Evolutionary conservation across 2,797 vertebrate genomes (phyloP), one percentile per base, ranked within the genome.

Genomic region (Rhabdophis nuchalis): DNA sequence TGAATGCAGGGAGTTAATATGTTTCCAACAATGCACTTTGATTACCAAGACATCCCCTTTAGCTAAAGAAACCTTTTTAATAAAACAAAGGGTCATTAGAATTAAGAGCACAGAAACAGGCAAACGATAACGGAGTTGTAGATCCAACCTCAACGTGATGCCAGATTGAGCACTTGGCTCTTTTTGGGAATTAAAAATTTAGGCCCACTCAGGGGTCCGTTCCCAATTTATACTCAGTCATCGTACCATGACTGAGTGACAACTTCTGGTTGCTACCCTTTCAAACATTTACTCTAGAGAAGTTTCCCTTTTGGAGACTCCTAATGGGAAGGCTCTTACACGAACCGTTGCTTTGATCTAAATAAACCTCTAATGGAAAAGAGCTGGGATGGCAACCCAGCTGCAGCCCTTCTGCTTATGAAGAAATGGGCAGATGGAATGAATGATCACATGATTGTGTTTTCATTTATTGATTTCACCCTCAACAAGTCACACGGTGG

Each of bases 21-120:
- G 54, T 85, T 90, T 88, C 50, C 52, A 46, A 85, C 32, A 53
- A 61, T 57, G n/a, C 82, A 57, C 64, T 93, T 88, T 54, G 86
- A 85, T 90, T 68, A 53, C 41, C 61, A 88, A 93, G 68, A 46
- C 56, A 64, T 88, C 46, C 86, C 89, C 54, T 85, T 57, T 93
- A 91, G 89, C 68, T 82, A 93, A 88, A 89, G 46, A 87, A 87
- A 86, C 85, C 60, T 92, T 92, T 92, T 92, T 87, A 92, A 92
- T 92, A 92, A 92, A 92, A 90, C 92, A 92, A 90, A 92, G 90
- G 88, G 61, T 92, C 89, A 92, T 92, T 92, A 92, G 92, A 92
- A 90, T 87, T 90, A 92, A 92, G 61, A 92, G 85, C 92, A 90
- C 52, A 53, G 90, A 92, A 90, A 61, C 89, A 57, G 52, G 57